Base-by-base conservation (phyloP, 1,140 invertebrate genomes). In the Agrilus planipennis region DNA sequence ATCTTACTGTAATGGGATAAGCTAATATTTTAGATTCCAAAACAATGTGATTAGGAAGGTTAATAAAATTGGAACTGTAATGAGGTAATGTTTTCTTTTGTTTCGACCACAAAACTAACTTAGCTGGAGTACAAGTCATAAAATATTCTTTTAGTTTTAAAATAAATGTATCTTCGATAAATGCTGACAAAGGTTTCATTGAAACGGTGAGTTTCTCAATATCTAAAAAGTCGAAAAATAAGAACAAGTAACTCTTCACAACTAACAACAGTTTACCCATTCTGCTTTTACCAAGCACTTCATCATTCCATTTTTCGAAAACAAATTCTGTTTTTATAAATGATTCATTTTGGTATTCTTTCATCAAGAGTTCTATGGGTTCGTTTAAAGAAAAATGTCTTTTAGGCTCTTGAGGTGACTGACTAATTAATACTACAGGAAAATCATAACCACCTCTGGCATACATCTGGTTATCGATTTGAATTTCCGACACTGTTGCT, bases 401-500 rank as follows among this genome's bases (percentile, higher is more conserved):
- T 20, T 41, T 32, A 11, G 34, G 34, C 2, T 30, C 18, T 43
- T 47, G 47, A 1, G 47, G 32, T 4, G 70, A 64, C 47, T 78
- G 69, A 7, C 68, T 64, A 34, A 78, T 70, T 1, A 82, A 54
- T 30, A 84, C 62, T 0, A 84, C 79, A 0, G 78, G 77, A 55
- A 84, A 84, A 58, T 84, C 81, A 50, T 71, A 83, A 18, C 72
- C 73, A 16, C 75, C 76, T 28, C 64, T 64, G 23, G 71, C 66
- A 47, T 75, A 80, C 52, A 84, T 60, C 55, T 88, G 84, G 65
- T 89, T 90, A 51, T 91, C 86, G 9, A 89, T 54, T 57, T 90
- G 87, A 15, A 89, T 48, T 51, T 77, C 76, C 5, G 69, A 67
- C 43, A 78, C 51, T 28, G 67, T 69, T 14, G 72, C 34, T 36